A percentile compares a stretch with the other conserved stretches of the same genome.
Evolutionary conservation across 2,113 vertebrate genomes (phyloP).

Genomic region (Cebidichthys violaceus): DNA sequence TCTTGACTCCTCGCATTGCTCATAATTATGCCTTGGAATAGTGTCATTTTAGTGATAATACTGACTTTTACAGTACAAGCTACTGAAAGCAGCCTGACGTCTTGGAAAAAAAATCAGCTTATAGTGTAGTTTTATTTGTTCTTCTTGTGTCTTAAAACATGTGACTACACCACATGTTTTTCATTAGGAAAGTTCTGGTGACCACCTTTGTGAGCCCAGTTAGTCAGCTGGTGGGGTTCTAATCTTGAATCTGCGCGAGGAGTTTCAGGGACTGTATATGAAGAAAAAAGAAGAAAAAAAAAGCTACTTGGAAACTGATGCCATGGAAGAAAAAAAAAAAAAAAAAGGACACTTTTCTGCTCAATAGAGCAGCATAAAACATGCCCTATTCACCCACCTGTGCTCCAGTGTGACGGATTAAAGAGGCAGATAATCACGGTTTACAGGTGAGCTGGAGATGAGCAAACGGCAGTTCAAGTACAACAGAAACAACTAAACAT

Average conservation of each 20-base stretch:
- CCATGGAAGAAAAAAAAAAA: not conserved
- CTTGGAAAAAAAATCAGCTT: not conserved
- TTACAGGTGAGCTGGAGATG: slow-evolving; percentile 15
- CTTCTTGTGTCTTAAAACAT: not conserved
- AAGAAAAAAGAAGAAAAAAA: slow-evolving; percentile 23
- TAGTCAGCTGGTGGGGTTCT: not conserved
- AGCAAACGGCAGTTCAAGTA: slow-evolving; percentile 50
- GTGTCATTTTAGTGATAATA: not conserved
- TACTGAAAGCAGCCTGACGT: not conserved
- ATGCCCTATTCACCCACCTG: not conserved
- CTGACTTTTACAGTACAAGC: not conserved
- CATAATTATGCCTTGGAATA: not conserved
- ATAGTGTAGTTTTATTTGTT: not conserved
- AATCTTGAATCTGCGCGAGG: not conserved
- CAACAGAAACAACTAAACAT: slow-evolving; percentile 35
- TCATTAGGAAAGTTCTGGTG: not conserved
- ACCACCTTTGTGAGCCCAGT: not conserved
- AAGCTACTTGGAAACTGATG: not conserved
- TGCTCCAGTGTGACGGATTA: slow-evolving; percentile 16
- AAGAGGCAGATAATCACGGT: slow-evolving; percentile 26
- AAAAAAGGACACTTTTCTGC: slow-evolving; percentile 6
- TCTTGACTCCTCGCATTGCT: not conserved
- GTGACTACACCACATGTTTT: not conserved
- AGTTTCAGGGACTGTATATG: not conserved
- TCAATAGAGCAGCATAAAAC: not conserved